Conservation (phyloP, 92 coral and sea anemone species). For the Phymanthus crucifer region DNA sequence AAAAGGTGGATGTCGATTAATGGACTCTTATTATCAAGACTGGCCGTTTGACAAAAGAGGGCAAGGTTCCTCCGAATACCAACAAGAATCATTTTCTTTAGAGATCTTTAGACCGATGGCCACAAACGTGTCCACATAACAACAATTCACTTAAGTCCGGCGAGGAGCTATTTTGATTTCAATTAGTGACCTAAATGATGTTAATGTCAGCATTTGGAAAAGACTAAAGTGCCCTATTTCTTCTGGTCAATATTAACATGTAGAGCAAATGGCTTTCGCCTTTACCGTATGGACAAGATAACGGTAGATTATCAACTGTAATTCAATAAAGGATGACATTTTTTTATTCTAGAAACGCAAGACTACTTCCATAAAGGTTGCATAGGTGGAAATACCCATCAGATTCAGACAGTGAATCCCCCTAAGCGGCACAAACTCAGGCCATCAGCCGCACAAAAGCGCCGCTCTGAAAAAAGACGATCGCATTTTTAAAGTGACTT, state of each 20-base stretch:
- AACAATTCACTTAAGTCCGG: slow-evolving; percentile 22
- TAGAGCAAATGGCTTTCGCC: background rate
- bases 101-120: slow-evolving; percentile 21
- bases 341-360: background rate
- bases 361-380: background rate
- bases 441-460: slow-evolving; percentile 3
- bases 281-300: slow-evolving; percentile 11
- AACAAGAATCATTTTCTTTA: slow-evolving; percentile 8
- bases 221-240: slow-evolving; percentile 16
- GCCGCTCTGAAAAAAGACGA: slow-evolving; percentile 4
- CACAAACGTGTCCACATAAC: slow-evolving; percentile 19
- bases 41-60: background rate
- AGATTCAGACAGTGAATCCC: background rate
- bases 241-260: slow-evolving; percentile 2
- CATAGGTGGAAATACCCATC: background rate
- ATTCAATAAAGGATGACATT: slow-evolving; percentile 8
- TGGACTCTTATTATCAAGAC: slow-evolving; percentile 26
- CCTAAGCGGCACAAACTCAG: background rate
- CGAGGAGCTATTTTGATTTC: slow-evolving; percentile 17
- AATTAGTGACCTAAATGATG: slow-evolving; percentile 15
- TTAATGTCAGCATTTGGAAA: slow-evolving; percentile 13
- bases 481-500: background rate
- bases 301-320: slow-evolving; percentile 5
- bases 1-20: slow-evolving; percentile 12
- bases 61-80: slow-evolving; percentile 9